These are phyloP conservation scores for Trachelipus rathkii DNA, from an alignment of 1,140 invertebrate species.

Conservation along the genomic window DNA sequence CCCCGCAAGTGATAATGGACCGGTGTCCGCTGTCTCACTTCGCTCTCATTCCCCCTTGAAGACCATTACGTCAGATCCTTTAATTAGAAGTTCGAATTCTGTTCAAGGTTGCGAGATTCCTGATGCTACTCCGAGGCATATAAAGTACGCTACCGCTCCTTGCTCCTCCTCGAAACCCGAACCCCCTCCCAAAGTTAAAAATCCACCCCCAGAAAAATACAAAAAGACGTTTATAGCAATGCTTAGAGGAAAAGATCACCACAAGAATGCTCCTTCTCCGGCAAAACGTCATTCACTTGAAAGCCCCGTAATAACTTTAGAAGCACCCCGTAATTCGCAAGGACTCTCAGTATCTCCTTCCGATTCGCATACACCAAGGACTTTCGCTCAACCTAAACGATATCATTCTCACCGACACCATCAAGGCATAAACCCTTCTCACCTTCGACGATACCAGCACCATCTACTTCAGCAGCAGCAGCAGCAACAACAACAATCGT, in stretches of 20 bases:
- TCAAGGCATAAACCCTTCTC: background rate
- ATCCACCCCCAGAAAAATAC: slow-evolving; percentile 31
- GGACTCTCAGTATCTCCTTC: background rate
- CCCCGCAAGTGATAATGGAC: background rate
- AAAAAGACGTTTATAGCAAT: slow-evolving; percentile 45
- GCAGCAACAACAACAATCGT: no score
- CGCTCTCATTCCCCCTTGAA: background rate
- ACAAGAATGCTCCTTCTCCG: background rate
- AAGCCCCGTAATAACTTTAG: background rate
- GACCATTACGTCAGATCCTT: background rate
- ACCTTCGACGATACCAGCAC: background rate
- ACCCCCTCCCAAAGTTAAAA: slow-evolving; percentile 27
- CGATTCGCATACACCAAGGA: background rate
- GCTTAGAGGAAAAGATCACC: slow-evolving; percentile 31
- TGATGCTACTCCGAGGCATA: slow-evolving; percentile 27
- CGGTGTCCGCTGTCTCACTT: background rate
- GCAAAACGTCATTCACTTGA: slow-evolving; percentile 32
- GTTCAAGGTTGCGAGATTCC: background rate
- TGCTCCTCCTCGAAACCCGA: slow-evolving; percentile 9
- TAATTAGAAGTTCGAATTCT: background rate
- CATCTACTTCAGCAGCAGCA: background rate
- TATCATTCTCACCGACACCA: background rate
- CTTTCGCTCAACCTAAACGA: background rate
- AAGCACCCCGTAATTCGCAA: slow-evolving; percentile 2
- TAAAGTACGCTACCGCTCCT: slow-evolving; percentile 41